These are phyloP conservation scores for Teleogryllus oceanicus DNA, from an alignment of 2,888 invertebrate species.

Conservation along the genomic window DNA sequence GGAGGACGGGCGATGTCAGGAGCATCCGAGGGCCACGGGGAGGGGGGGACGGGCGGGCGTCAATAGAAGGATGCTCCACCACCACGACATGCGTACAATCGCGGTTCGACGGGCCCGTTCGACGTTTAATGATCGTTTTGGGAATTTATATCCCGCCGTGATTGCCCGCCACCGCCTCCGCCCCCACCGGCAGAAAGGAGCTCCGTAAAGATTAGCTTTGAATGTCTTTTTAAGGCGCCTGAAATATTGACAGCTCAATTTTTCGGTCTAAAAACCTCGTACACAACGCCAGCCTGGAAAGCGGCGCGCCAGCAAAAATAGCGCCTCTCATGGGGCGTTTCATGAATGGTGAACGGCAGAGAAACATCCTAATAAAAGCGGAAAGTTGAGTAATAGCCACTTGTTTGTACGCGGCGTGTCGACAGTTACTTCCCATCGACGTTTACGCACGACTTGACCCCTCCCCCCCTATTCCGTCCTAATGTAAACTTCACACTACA, in stretches of 20 bases:
- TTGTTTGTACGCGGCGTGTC: neutral
- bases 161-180: neutral
- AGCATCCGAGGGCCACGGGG: no score
- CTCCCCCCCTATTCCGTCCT: no score
- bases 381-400: neutral
- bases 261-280: neutral
- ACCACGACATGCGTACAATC: neutral
- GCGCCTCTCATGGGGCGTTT: neutral
- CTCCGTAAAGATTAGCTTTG: slow-evolving; percentile 10
- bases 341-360: neutral
- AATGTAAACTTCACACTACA: no score
- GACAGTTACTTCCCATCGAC: no score
- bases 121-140: neutral
- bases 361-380: neutral
- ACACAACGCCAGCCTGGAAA: neutral
- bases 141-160: neutral
- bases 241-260: slow-evolving; percentile 10
- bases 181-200: neutral
- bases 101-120: neutral
- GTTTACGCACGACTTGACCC: no score
- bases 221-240: neutral
- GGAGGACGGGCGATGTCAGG: no score
- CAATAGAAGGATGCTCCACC: no score
- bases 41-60: no score
- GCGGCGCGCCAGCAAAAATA: neutral